These are phyloP conservation scores for Danio kyathit DNA, from an alignment of 2,797 vertebrate species.

Conservation along the genomic window DNA sequence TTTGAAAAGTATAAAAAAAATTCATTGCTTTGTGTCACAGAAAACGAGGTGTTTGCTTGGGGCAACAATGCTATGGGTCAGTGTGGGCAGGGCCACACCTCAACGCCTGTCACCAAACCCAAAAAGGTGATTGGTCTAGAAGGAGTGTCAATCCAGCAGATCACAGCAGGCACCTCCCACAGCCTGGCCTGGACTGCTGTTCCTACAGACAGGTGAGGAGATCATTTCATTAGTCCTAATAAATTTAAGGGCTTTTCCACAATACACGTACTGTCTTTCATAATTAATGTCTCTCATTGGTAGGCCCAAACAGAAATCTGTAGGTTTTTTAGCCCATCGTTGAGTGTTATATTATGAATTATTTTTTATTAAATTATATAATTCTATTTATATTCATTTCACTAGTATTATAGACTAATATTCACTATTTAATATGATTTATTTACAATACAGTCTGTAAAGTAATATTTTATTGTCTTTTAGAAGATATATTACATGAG, in stretches of 20 bases:
- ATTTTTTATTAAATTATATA: too few relatives aligned
- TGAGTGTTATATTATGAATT: too few relatives aligned
- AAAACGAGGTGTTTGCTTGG: slow-evolving; percentile 86
- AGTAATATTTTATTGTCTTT: too few relatives aligned
- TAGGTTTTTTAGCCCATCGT: too few relatives aligned
- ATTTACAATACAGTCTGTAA: too few relatives aligned
- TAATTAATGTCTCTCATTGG: background rate
- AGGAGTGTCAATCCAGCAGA: slow-evolving; percentile 83
- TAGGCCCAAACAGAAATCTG: too few relatives aligned
- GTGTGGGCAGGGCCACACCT: slow-evolving; percentile 86
- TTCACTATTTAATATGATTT: too few relatives aligned
- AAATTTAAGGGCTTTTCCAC: background rate
- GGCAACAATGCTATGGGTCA: slow-evolving; percentile 89
- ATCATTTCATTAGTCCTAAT: slow-evolving; percentile 3
- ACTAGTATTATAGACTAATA: too few relatives aligned
- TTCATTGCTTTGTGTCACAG: slow-evolving; percentile 58
- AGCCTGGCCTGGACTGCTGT: slow-evolving; percentile 86
- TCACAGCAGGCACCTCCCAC: slow-evolving; percentile 86
- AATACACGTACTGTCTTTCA: background rate
- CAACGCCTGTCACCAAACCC: slow-evolving; percentile 84
- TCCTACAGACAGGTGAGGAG: slow-evolving; percentile 81
- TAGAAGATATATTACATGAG: too few relatives aligned
- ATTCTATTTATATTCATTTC: too few relatives aligned
- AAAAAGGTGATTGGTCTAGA: slow-evolving; percentile 85
- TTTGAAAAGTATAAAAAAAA: background rate